Conservation (phyloP, 2,113 vertebrate genomes). For the Oryzias melastigma region DNA sequence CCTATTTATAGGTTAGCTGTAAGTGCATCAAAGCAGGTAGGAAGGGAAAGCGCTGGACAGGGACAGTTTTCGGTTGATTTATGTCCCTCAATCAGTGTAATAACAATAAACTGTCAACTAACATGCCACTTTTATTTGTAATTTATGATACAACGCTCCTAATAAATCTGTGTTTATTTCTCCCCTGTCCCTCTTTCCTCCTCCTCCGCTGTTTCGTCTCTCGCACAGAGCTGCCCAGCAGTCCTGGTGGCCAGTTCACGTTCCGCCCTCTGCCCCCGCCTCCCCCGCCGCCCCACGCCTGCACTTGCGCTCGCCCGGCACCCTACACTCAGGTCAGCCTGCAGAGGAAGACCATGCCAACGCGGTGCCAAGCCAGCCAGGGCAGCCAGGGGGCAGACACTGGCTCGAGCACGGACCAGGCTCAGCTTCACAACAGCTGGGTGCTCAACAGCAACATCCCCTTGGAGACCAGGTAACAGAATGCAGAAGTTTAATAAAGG, state of each 20-base stretch:
- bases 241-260: constrained; percentile 92
- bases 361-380: constrained; percentile 87
- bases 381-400: constrained; percentile 79
- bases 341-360: constrained; percentile 92
- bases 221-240: constrained; percentile 85
- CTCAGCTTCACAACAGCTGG: constrained; percentile 96
- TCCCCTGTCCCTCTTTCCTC: constrained; percentile 26
- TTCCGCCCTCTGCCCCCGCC: constrained; percentile 93
- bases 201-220: constrained; percentile 13
- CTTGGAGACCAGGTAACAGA: constrained; percentile 90
- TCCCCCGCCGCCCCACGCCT: constrained; percentile 88
- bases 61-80: constrained; percentile 61
- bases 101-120: constrained; percentile 70
- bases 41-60: constrained; percentile 49
- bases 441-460: constrained; percentile 98
- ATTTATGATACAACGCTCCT: constrained; percentile 60
- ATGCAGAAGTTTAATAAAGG: not conserved
- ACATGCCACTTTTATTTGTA: constrained; percentile 60
- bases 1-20: constrained; percentile 65
- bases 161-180: constrained; percentile 65
- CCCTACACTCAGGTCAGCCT: constrained; percentile 86
- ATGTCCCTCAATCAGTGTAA: constrained; percentile 69
- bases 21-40: constrained; percentile 67
- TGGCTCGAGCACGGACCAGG: constrained; percentile 69
- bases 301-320: constrained; percentile 88